Percentiles rank a stretch among this genome's conserved stretches.
These are phyloP conservation scores for Scolopax bukidnonensis DNA, from an alignment of 2,797 vertebrate genomes.

Conservation along the genomic window DNA sequence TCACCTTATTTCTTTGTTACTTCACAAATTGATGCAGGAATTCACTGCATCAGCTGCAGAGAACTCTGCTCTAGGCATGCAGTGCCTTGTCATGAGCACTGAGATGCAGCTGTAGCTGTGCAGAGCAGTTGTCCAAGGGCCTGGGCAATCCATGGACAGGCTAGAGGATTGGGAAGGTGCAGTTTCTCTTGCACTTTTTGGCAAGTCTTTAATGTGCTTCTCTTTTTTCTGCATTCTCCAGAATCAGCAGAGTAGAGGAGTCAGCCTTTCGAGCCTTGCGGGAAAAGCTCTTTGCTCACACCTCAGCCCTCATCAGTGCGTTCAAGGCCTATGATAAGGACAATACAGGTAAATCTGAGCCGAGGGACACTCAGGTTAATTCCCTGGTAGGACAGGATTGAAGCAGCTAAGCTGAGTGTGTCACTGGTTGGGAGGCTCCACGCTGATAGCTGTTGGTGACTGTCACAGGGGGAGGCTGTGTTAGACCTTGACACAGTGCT, in stretches of 20 bases:
- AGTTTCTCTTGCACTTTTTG: neutral
- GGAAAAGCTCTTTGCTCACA: constrained; percentile 89
- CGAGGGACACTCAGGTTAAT: fast-evolving
- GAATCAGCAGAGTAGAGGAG: constrained; percentile 89
- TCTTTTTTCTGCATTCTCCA: constrained; percentile 44
- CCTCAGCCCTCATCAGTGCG: constrained; percentile 84
- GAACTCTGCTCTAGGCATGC: neutral
- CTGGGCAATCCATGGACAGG: neutral
- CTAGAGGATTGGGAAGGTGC: neutral
- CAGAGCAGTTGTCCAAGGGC: neutral
- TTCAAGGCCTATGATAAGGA: constrained; percentile 83
- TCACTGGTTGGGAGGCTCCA: neutral
- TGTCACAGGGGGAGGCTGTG: neutral
- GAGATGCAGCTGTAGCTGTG: neutral
- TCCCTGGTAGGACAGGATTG: neutral
- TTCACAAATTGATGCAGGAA: neutral
- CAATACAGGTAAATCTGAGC: constrained; percentile 79
- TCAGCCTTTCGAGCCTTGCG: constrained; percentile 89
- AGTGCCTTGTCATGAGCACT: fast-evolving
- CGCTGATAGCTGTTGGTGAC: fast-evolving
- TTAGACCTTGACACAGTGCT: neutral
- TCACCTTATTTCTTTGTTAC: neutral
- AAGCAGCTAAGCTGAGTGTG: fast-evolving
- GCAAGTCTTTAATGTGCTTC: neutral
- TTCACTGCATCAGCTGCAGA: neutral